Base-by-base conservation (phyloP, 2,113 vertebrate species). In the Osmerus mordax region DNA sequence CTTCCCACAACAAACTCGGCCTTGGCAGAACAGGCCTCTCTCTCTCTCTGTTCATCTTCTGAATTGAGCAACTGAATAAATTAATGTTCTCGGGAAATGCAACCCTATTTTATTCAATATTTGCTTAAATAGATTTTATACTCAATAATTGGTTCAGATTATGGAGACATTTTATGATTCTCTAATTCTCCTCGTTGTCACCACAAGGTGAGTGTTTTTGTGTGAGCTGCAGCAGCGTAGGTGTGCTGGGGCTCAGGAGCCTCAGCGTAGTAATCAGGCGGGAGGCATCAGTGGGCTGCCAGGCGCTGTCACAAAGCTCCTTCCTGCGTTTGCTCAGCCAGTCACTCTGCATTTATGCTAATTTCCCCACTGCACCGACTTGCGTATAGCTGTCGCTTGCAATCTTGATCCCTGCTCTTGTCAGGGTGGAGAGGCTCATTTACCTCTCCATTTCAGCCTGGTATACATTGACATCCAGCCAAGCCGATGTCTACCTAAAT, bases 231-330 rank as follows among this genome's bases (percentile, higher is more conserved):
- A 67, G 84, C 62, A 65, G 84, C 55, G 80, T 81, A 78, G 71
- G 80, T 70, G 66, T 5, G 53, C 68, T 70, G 68, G 68, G 72
- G 74, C 67, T 61, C 71, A 65, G 70, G 16, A 77, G 75, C 78
- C 56, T 74, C 53, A 65, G 61, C 69, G 61, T 67, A 67, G 69
- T 65, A 73, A 77, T 78, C 75, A 60, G 71, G 78, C 82, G 69
- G 9, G 70, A 70, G 63, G 66, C 77, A 71, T 79, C 71, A 73
- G 74, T 69, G 71, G 74, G 78, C 74, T 87, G 81, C 81, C 81
- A 87, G 78, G 74, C 41, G 62, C 79, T 74, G 76, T 82, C 75
- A 72, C 82, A 70, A 69, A 73, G 65, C 73, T 58, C 63, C 21
- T 51, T 82, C 80, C 71, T 66, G 51, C 67, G 29, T 73, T 78